phyloP scores from a whole-genome alignment of 2,888 invertebrate species.

The Melanostoma scalare region DNA sequence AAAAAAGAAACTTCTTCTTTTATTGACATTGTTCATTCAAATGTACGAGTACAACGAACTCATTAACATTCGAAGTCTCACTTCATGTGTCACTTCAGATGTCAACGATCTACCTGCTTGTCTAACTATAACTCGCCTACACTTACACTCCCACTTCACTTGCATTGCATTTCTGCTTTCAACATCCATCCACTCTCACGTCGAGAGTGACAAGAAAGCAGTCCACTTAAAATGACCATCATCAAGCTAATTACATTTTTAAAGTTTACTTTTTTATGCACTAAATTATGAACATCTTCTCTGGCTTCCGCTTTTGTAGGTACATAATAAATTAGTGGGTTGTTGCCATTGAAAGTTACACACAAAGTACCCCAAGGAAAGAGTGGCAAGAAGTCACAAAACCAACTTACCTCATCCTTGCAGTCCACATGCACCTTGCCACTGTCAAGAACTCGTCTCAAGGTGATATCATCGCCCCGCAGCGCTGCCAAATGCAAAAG shows the following conservation, averaged over 20 bases:
- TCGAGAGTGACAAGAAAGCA: background rate
- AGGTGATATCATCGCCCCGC: slow-evolving; percentile 90
- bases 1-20: background rate
- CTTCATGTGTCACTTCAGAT: slow-evolving; percentile 35
- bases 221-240: slow-evolving; percentile 36
- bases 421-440: slow-evolving; percentile 98
- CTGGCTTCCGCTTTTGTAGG: slow-evolving; percentile 25
- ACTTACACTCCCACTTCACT: slow-evolving; percentile 25
- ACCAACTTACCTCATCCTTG: slow-evolving; percentile 90
- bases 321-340: slow-evolving; percentile 34
- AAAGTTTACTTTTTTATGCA: slow-evolving; percentile 29
- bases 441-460: slow-evolving; percentile 92
- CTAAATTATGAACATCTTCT: slow-evolving; percentile 23
- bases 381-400: background rate
- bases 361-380: background rate
- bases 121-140: slow-evolving; percentile 13
- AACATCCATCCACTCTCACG: slow-evolving; percentile 8
- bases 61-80: slow-evolving; percentile 30
- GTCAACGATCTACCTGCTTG: slow-evolving; percentile 35
- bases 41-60: background rate
- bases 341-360: slow-evolving; percentile 20
- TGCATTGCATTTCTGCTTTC: slow-evolving; percentile 1
- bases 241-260: slow-evolving; percentile 41
- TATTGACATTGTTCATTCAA: background rate
- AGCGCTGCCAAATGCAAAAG: slow-evolving; percentile 95